Evolutionary conservation across 2,888 invertebrate genomes (phyloP).

Genomic region (Masnerella sp.): DNA sequence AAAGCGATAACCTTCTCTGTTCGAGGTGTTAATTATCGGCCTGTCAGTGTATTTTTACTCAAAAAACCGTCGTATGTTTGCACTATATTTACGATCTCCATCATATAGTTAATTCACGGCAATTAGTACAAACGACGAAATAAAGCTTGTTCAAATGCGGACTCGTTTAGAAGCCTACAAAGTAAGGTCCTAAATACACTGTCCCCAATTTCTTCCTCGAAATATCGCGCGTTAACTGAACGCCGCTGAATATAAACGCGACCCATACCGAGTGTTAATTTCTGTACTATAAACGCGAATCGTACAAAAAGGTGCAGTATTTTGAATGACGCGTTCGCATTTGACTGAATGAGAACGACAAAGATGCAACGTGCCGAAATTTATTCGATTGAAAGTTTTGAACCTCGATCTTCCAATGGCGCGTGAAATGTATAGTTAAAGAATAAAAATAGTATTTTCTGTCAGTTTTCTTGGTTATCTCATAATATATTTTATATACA

Average conservation of each 20-base stretch:
- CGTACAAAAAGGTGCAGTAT: too few species aligned
- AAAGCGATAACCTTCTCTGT: slow-evolving; percentile 18
- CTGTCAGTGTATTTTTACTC: background rate
- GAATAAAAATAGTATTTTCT: too few species aligned
- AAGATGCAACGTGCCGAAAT: too few species aligned
- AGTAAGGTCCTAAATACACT: slow-evolving; percentile 6
- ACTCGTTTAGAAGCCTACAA: background rate
- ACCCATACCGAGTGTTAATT: background rate
- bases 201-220: slow-evolving; percentile 16
- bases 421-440: too few species aligned
- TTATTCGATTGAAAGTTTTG: too few species aligned
- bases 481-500: too few species aligned
- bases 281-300: too few species aligned
- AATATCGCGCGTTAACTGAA: slow-evolving; percentile 2
- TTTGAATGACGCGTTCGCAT: too few species aligned
- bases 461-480: too few species aligned
- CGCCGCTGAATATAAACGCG: background rate
- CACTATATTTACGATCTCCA: slow-evolving; percentile 4
- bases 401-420: too few species aligned
- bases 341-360: too few species aligned
- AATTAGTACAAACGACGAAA: slow-evolving; percentile 5
- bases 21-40: slow-evolving; percentile 5
- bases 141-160: background rate
- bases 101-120: slow-evolving; percentile 10
- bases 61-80: slow-evolving; percentile 5